A percentile compares a stretch with the other conserved stretches of the same genome.
phyloP scores from a whole-genome alignment of 2,113 vertebrate genomes.

The Microcebus ravelobensis region DNA sequence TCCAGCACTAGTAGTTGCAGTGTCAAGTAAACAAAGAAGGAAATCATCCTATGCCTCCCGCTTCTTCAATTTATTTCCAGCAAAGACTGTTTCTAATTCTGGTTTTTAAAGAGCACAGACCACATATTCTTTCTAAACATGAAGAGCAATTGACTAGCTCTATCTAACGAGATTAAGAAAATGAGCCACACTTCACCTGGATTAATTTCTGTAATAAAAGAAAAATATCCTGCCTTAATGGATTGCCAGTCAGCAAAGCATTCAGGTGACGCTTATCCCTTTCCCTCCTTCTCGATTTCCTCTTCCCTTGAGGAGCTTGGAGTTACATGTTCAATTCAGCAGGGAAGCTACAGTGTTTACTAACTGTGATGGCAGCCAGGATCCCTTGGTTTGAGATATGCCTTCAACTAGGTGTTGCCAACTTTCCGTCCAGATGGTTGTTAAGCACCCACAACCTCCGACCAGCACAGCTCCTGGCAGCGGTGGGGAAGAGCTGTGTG shows the following conservation, averaged over 20 bases:
- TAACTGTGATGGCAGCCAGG: conserved; percentile 61
- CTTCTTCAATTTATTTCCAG: neutral
- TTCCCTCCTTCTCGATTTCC: conserved; percentile 35
- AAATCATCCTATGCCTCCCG: neutral
- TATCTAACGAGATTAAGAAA: neutral
- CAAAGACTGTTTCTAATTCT: conserved; percentile 39
- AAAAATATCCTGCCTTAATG: conserved; percentile 45
- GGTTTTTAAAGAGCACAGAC: conserved; percentile 34
- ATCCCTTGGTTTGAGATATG: conserved; percentile 50
- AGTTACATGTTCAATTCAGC: conserved; percentile 37
- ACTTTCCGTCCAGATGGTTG: conserved; percentile 62
- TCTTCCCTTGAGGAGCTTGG: conserved; percentile 21
- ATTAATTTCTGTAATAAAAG: conserved; percentile 39
- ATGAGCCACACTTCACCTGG: neutral
- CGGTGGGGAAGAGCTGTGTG: neutral
- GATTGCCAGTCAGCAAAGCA: conserved; percentile 40
- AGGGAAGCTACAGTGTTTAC: conserved; percentile 61
- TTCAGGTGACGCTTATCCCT: neutral
- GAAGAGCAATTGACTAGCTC: neutral
- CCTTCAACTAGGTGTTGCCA: conserved; percentile 57
- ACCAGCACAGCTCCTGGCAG: conserved; percentile 44
- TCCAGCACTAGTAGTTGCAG: neutral
- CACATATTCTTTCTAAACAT: neutral
- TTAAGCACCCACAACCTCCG: conserved; percentile 39
- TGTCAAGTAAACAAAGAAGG: neutral